Base-by-base conservation (phyloP, 2,113 vertebrate genomes). In the Ellobius talpinus region DNA sequence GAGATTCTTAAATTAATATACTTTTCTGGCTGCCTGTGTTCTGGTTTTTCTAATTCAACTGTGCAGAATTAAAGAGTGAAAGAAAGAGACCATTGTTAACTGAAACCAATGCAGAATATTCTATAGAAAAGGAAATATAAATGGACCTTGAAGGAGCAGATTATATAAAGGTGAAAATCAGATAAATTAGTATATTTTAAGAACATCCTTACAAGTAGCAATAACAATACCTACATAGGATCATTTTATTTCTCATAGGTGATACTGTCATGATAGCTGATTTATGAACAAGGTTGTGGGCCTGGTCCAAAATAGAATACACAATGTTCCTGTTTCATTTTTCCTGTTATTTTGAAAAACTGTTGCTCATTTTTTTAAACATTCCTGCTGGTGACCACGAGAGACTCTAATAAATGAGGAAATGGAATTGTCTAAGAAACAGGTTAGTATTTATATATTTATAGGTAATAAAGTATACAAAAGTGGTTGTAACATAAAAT, bases 21-120 rank as follows among this genome's bases (percentile, higher is more conserved):
- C 23, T 65, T 33, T 70, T 81, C 16, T 70, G 52, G 9, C 72
- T 93, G 95, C 89, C 55, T 45, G 78, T n/a, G 47, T 94, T 42
- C 68, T 76, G 24, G 0, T 55, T 93, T 87, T 95, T 86, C 63
- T 94, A 89, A 86, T 95, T 95, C 77, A 93, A 91, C 42, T n/a
- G 26, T 47, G 23, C 33, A 93, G 81, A 79, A 88, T 31, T 31
- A 16, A 90, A 92, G 55, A 29, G n/a, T 89, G 90, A 65, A 70
- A 90, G 14, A 88, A 91, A 96, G n/a, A 92, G 55, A 91, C 91
- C 47, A 84, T 68, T 39, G 2, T 66, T 93, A 45, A 47, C 39
- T 96, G 66, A 97, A 93, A 86, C 87, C 70, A 93, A 63, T 26
- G n/a, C 29, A 55, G 50, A 86, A 81, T 82, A 23, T 78, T 92